Conservation (phyloP, 2,113 vertebrate species). For the Empidonax alnorum region DNA sequence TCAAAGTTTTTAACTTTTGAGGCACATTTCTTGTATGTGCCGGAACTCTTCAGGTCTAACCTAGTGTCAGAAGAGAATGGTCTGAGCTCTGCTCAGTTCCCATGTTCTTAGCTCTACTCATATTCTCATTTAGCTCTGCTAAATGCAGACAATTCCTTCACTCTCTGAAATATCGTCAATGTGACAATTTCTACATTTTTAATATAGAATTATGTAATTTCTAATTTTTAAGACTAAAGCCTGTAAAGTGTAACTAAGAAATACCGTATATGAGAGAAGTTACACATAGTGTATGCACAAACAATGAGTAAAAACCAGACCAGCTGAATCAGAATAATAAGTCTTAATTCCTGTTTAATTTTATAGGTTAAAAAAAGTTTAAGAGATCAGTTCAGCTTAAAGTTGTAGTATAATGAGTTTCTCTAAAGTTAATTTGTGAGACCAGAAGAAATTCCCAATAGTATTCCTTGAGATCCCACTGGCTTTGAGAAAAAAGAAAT, state of each 20-base stretch:
- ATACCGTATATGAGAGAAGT: not conserved
- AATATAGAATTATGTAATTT: not conserved
- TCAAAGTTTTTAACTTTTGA: not conserved
- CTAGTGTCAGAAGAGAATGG: not conserved
- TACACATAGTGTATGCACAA: not conserved
- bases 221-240: not conserved
- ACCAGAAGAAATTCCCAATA: not conserved
- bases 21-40: not conserved
- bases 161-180: not conserved
- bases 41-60: not conserved
- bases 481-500: not conserved
- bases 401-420: constrained; percentile 8
- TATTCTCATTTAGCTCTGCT: not conserved
- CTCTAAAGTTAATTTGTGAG: constrained; percentile 24
- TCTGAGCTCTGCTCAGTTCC: not conserved
- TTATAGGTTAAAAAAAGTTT: not conserved
- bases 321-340: not conserved
- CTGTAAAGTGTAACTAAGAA: not conserved
- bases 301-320: not conserved
- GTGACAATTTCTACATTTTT: not conserved
- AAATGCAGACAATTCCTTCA: not conserved
- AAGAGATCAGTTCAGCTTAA: not conserved
- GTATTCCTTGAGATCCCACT: not conserved
- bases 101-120: not conserved
- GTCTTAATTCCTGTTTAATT: constrained; percentile 16